A percentile compares a stretch with the other conserved stretches of the same genome.
These are phyloP conservation scores for Tribolium freemani DNA, from an alignment of 2,888 invertebrate genomes.

Conservation along the genomic window DNA sequence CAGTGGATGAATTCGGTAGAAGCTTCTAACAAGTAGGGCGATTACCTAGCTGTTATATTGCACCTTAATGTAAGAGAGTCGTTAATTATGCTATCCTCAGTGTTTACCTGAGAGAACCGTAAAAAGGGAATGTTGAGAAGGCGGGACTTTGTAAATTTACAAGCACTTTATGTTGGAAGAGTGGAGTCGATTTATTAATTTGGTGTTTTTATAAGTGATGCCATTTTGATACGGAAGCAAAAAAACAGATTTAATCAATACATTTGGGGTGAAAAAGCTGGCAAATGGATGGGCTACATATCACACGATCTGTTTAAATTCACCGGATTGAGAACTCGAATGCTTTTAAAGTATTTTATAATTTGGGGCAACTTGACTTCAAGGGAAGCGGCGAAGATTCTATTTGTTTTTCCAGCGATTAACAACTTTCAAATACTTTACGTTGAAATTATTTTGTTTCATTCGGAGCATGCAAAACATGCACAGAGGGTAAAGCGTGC, in stretches of 20 bases:
- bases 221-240: conserved; percentile 11
- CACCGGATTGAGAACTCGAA: conserved; percentile 24
- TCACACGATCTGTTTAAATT: conserved; percentile 22
- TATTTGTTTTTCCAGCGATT: conserved; percentile 30
- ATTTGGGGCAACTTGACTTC: conserved; percentile 18
- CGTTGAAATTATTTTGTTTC: conserved; percentile 13
- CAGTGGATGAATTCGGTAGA: conserved; percentile 8
- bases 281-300: conserved; percentile 30
- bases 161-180: background rate
- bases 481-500: background rate
- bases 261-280: conserved; percentile 14
- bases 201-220: background rate
- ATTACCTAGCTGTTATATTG: conserved; percentile 21
- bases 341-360: conserved; percentile 39
- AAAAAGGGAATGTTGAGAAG: conserved; percentile 13
- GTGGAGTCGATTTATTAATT: conserved; percentile 8
- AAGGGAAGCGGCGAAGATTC: conserved; percentile 11
- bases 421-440: conserved; percentile 17
- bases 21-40: conserved; percentile 19
- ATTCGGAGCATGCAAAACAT: background rate
- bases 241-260: conserved; percentile 23
- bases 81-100: conserved; percentile 16
- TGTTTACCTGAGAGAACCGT: background rate
- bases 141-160: conserved; percentile 4
- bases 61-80: conserved; percentile 8